phyloP scores from a whole-genome alignment of 2,888 invertebrate species.

The Drosophila atripex region DNA sequence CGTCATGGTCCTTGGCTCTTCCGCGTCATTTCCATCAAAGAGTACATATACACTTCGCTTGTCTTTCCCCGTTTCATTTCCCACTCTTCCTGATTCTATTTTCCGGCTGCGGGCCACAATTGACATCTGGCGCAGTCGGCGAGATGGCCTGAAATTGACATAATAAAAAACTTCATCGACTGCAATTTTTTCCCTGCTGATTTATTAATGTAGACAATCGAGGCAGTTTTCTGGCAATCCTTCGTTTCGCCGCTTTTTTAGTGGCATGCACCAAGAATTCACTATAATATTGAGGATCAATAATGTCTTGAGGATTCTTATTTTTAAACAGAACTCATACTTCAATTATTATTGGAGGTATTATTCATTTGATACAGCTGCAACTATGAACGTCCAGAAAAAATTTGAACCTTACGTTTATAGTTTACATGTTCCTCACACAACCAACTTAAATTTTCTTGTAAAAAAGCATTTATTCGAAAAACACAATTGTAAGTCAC shows the following conservation, averaged over 20 bases:
- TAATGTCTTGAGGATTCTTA: no score
- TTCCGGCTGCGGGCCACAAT: slow-evolving; percentile 12
- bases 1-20: slow-evolving; percentile 48
- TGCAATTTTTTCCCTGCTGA: slow-evolving; percentile 43
- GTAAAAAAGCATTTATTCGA: not conserved
- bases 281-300: not conserved
- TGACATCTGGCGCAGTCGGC: slow-evolving; percentile 39
- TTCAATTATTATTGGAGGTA: no score
- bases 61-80: not conserved
- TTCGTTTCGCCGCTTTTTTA: not conserved
- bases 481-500: not conserved
- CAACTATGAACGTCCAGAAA: no score
- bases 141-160: slow-evolving; percentile 20
- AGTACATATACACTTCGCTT: slow-evolving; percentile 14
- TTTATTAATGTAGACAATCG: slow-evolving; percentile 47
- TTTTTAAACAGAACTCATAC: no score
- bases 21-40: slow-evolving; percentile 50
- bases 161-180: slow-evolving; percentile 45
- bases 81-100: slow-evolving; percentile 19
- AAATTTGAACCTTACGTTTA: no score
- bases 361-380: no score
- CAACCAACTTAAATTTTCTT: not conserved
- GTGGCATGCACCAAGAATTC: slow-evolving; percentile 1
- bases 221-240: not conserved
- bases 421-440: not conserved